Percentiles rank a stretch among this genome's conserved stretches.
Conservation (phyloP, 1,140 invertebrate species). For the Ceratitis capitata region DNA sequence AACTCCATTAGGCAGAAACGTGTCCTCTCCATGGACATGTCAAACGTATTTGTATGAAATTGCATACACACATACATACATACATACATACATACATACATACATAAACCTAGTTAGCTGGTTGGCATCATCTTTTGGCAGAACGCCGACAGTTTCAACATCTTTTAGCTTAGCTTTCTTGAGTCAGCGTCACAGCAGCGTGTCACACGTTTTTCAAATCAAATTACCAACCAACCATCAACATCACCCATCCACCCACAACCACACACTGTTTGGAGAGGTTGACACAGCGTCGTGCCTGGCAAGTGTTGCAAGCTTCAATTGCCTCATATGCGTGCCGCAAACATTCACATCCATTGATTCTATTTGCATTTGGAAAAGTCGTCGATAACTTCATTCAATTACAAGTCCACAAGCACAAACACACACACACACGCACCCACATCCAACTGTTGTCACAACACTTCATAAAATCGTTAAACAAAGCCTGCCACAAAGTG, state of each 20-base stretch:
- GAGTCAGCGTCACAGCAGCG: slow-evolving; percentile 31
- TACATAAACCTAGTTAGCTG: too few relatives aligned
- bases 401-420: not conserved
- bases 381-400: slow-evolving; percentile 40
- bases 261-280: not conserved
- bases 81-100: too few relatives aligned
- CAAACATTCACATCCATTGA: too few relatives aligned
- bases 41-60: not conserved
- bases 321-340: slow-evolving; percentile 7
- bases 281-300: not conserved
- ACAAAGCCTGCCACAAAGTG: slow-evolving; percentile 30
- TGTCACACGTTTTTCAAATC: slow-evolving; percentile 39
- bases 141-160: too few relatives aligned
- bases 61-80: not conserved
- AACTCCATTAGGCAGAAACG: slow-evolving; percentile 45
- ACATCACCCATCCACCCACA: not conserved
- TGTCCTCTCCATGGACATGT: slow-evolving; percentile 40
- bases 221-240: slow-evolving; percentile 38
- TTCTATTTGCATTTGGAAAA: slow-evolving; percentile 41
- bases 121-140: too few relatives aligned
- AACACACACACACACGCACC: not conserved
- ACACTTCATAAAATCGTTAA: slow-evolving; percentile 42
- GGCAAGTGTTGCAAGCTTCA: slow-evolving; percentile 28
- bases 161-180: not conserved
- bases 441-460: slow-evolving; percentile 43